phyloP scores from a whole-genome alignment of 2,113 vertebrate species.

The Hydropotes inermis region DNA sequence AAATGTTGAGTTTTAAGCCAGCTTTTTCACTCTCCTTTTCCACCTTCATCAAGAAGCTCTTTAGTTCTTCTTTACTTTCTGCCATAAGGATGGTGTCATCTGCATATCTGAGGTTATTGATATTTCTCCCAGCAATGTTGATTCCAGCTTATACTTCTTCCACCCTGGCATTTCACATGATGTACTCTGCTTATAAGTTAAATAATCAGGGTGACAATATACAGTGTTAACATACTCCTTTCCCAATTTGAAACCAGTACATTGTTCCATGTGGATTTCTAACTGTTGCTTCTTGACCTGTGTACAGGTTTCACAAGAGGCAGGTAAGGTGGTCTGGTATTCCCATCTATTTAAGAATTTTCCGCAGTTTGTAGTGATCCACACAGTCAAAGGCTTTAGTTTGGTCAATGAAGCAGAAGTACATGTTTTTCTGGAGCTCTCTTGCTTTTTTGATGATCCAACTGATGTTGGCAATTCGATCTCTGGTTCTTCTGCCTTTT shows the following conservation, averaged over 20 bases:
- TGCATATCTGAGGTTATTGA: not conserved
- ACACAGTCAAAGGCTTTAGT: not conserved
- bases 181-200: not conserved
- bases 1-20: not conserved
- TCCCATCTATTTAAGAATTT: not conserved
- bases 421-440: not conserved
- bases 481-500: not conserved
- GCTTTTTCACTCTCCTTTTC: not conserved
- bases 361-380: not conserved
- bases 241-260: not conserved
- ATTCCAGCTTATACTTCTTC: not conserved
- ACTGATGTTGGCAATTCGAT: not conserved
- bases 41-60: not conserved
- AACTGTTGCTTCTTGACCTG: not conserved
- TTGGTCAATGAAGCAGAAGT: not conserved
- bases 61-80: not conserved
- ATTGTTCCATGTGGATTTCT: not conserved
- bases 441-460: not conserved
- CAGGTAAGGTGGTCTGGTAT: not conserved
- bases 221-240: not conserved
- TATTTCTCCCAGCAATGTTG: not conserved
- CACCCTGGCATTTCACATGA: not conserved
- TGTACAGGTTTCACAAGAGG: not conserved
- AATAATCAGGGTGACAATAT: not conserved
- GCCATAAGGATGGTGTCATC: not conserved